Evolutionary conservation across 2,113 vertebrate genomes (phyloP).

Genomic region (Trochalopteron elliotii): DNA sequence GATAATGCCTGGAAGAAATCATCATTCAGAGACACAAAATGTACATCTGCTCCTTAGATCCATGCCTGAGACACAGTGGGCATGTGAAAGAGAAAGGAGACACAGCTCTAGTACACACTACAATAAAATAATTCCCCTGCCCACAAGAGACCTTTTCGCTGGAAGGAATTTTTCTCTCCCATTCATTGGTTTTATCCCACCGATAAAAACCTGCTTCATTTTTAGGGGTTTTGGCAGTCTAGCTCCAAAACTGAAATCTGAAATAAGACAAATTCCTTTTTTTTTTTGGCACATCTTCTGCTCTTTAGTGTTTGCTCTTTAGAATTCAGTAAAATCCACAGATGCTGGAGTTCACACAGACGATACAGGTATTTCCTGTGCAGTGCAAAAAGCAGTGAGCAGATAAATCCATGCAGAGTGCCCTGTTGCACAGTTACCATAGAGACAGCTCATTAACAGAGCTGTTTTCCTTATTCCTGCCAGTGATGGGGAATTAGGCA

Average conservation of each 20-base stretch:
- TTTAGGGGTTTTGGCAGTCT: fast-evolving
- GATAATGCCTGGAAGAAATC: not conserved
- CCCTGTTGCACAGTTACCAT: not conserved
- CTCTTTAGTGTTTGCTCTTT: not conserved
- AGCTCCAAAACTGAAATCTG: not conserved
- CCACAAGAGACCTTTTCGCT: not conserved
- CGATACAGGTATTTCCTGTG: not conserved
- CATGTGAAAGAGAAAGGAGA: not conserved
- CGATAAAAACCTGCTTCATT: not conserved
- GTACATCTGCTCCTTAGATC: not conserved
- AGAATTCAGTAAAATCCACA: not conserved
- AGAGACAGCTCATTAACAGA: not conserved
- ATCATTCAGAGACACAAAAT: not conserved
- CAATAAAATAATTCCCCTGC: not conserved
- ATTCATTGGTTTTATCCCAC: not conserved
- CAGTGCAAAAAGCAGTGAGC: not conserved
- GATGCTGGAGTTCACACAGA: not conserved
- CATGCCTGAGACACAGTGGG: not conserved
- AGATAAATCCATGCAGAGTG: not conserved
- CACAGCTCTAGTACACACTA: not conserved
- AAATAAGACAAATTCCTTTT: not conserved
- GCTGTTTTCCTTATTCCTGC: not conserved
- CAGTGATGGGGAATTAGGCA: not conserved
- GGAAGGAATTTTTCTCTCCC: not conserved
- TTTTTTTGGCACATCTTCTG: not conserved